Conservation (phyloP, 64 coral and sea anemone species). For the Dendronephthya gigantea region DNA sequence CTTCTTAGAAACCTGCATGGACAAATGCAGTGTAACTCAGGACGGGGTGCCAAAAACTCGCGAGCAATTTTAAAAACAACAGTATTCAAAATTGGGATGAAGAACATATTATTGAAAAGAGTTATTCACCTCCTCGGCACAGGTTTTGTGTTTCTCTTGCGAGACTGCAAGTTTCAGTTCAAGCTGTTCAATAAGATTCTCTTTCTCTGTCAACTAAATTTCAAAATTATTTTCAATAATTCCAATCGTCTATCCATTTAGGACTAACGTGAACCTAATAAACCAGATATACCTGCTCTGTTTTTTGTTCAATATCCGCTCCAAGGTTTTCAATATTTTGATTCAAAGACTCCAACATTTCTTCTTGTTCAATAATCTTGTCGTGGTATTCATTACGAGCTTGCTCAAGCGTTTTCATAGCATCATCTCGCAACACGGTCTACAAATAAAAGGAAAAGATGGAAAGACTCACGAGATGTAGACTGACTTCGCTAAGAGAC, state of each 20-base stretch:
- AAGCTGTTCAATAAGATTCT: conserved; percentile 56
- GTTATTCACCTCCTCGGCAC: conserved; percentile 65
- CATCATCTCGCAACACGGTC: neutral
- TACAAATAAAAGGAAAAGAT: neutral
- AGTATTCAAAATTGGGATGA: neutral
- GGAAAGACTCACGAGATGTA: too few species aligned
- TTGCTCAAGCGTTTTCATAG: neutral
- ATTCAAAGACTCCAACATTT: neutral
- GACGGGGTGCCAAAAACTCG: too few species aligned
- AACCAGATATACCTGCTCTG: neutral
- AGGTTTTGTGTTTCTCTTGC: conserved; percentile 80
- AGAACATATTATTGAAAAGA: neutral
- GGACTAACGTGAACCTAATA: neutral
- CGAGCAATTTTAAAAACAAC: neutral
- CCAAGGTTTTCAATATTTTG: conserved; percentile 1
- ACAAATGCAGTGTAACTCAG: neutral
- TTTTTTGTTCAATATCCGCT: neutral
- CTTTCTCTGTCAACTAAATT: conserved; percentile 21
- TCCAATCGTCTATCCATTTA: neutral
- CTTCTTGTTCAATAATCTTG: conserved; percentile 3
- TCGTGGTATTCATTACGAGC: neutral
- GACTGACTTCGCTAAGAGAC: neutral
- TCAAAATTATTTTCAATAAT: neutral
- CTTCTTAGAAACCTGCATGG: conserved; percentile 35
- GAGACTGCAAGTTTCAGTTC: conserved; percentile 79